Base-by-base conservation (phyloP, 2,888 invertebrate genomes). In the Drosophila anomelani region DNA sequence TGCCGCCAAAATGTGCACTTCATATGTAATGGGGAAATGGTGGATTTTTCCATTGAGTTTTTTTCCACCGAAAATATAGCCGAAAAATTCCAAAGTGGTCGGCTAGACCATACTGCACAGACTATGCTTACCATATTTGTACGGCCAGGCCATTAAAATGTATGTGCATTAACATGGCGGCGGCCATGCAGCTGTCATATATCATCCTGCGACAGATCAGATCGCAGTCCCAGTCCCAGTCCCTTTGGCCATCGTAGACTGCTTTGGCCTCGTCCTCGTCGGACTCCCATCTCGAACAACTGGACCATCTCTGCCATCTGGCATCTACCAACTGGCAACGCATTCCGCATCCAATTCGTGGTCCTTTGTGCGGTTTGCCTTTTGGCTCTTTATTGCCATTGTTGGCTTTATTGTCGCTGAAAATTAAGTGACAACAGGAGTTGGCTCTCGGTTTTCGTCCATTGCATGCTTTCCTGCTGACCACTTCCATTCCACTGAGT, bases 321-420 rank as follows among this genome's bases (percentile, higher is more conserved):
- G 29, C 49, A 17, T 17, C 32, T 32, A 8, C 49, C 49, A 32
- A 32, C 29, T 10, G 43, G 47, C 57, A 32, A 20, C 34, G 46
- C 62, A 34, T 34, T 41, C 41, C 34, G 66, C 64, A 64, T 41
- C 26, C 69, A 55, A 36, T 54, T 54, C 20, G 43, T 15, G 53
- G 56, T 32, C 41, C 47, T 49, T 70, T 68, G 34, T 68, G 68
- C n/a, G 68, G 68, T 36, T 56, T 70, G 70, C n/a, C 68, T 51
- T 55, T 70, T 56, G 70, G 47, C 56, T 36, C 41, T 70, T 68
- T 68, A 68, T 49, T 55, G 67, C 56, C 70, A 8, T 56, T 68
- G 47, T 56, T 70, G 68, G 56, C 32, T 26, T 53, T 54, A 53
- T 67, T 67, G 67, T 38, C 44, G 32, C 55, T 68, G 68, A 17